A percentile compares a stretch with the other conserved stretches of the same genome.
Conservation (phyloP, 2,113 vertebrate genomes). For the Anser brachyrhynchus region DNA sequence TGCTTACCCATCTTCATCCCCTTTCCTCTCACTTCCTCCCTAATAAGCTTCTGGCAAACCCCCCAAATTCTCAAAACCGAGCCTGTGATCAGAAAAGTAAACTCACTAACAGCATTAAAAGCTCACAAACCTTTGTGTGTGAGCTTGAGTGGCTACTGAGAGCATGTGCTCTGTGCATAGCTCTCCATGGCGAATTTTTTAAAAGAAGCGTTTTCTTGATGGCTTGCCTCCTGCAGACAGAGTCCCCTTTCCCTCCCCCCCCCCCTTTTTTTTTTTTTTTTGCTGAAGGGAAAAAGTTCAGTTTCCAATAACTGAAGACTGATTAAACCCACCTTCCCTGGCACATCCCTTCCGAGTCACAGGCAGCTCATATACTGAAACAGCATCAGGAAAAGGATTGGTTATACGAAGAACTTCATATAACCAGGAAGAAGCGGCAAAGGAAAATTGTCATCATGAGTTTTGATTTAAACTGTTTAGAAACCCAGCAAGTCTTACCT, state of each 20-base stretch:
- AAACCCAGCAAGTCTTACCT: neutral
- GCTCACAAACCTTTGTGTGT: neutral
- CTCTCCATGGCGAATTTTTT: neutral
- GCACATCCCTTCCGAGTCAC: neutral
- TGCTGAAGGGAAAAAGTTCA: neutral
- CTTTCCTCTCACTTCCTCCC: neutral
- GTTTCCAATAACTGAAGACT: constrained; percentile 15
- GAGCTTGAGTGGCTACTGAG: neutral
- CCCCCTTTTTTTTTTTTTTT: neutral
- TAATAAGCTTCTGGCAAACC: neutral
- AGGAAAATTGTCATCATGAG: neutral
- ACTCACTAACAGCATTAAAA: neutral
- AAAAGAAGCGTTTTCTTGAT: neutral
- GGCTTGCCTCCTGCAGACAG: neutral
- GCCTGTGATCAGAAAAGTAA: neutral
- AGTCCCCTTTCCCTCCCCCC: too few species aligned
- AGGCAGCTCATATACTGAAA: neutral
- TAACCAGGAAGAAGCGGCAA: neutral
- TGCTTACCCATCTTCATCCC: neutral
- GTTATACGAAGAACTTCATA: neutral
- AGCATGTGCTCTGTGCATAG: neutral
- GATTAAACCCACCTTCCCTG: neutral
- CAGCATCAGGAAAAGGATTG: neutral
- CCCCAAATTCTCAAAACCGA: neutral
- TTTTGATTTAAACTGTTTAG: neutral